These are phyloP conservation scores for Sminthurinus signatus DNA, from an alignment of 1,140 invertebrate genomes.

Conservation along the genomic window DNA sequence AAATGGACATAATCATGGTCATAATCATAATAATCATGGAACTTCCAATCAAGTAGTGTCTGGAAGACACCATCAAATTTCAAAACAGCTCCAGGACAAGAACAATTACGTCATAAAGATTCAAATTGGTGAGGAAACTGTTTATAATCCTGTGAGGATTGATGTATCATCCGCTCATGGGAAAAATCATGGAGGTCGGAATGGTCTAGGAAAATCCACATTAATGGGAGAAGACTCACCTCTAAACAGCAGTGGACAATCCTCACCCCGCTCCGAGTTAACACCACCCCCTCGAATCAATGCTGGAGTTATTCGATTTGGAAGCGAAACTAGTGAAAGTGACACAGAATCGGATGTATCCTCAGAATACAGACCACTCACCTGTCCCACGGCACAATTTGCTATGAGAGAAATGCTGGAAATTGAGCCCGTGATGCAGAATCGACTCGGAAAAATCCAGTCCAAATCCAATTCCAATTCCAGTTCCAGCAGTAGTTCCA, in stretches of 20 bases:
- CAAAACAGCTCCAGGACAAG: slow-evolving; percentile 12
- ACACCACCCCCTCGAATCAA: slow-evolving; percentile 38
- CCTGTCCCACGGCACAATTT: slow-evolving; percentile 33
- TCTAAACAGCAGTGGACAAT: slow-evolving; percentile 35
- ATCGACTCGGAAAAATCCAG: neutral
- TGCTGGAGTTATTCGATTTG: slow-evolving; percentile 31
- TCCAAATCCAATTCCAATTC: neutral
- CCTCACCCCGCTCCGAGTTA: slow-evolving; percentile 37
- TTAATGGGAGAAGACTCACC: slow-evolving; percentile 25
- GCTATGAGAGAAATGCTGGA: slow-evolving; percentile 37
- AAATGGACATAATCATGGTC: no score
- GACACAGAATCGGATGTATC: slow-evolving; percentile 41
- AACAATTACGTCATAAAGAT: slow-evolving; percentile 41
- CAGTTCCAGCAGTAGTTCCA: no score
- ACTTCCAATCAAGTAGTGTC: neutral
- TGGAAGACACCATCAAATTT: neutral
- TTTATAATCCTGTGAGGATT: slow-evolving; percentile 37
- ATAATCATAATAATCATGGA: no score
- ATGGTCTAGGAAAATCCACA: slow-evolving; percentile 2
- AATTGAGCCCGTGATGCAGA: slow-evolving; percentile 4
- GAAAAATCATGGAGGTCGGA: neutral
- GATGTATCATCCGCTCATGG: slow-evolving; percentile 29
- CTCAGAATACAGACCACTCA: slow-evolving; percentile 19
- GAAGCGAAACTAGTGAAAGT: slow-evolving; percentile 39
- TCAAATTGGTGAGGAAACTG: slow-evolving; percentile 39